Percentiles rank a stretch among this genome's conserved stretches.
phyloP scores from a whole-genome alignment of 2,888 invertebrate species.

The Auanema sp. region DNA sequence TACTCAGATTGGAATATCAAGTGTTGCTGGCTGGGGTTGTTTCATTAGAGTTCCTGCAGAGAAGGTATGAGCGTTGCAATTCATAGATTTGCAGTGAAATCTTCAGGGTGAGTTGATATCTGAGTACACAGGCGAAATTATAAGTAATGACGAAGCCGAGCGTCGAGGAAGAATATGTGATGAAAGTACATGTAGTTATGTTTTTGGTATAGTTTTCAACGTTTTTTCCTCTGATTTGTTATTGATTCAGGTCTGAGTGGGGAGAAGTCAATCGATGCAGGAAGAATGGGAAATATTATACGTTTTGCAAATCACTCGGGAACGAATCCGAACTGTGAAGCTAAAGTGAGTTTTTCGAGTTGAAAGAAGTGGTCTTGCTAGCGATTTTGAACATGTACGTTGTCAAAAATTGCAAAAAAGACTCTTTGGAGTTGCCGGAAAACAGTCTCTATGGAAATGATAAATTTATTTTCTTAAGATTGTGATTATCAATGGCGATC shows the following conservation, averaged over 20 bases:
- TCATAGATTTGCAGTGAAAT: not conserved
- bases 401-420: too few relatives aligned
- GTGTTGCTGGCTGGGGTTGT: too few relatives aligned
- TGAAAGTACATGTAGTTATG: constrained; percentile 97
- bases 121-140: constrained; percentile 95
- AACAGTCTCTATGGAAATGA: too few relatives aligned
- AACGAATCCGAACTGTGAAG: constrained; percentile 76
- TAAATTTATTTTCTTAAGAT: constrained; percentile 13
- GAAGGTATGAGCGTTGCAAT: too few relatives aligned
- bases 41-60: too few relatives aligned
- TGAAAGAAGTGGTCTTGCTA: too few relatives aligned
- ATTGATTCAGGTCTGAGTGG: constrained; percentile 39
- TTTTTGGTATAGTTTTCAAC: constrained; percentile 73
- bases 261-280: constrained; percentile 85
- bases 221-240: too few relatives aligned
- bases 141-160: constrained; percentile 97
- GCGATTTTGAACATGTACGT: too few relatives aligned
- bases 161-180: constrained; percentile 97
- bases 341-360: too few relatives aligned
- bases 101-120: constrained; percentile 89
- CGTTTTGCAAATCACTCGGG: constrained; percentile 90
- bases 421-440: too few relatives aligned
- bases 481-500: constrained; percentile 71
- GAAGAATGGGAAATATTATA: constrained; percentile 97
- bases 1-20: too few relatives aligned